Evolutionary conservation across 2,888 invertebrate genomes (phyloP), one percentile per base, ranked within the genome.

Genomic region (Carpatolechia fugitivella): DNA sequence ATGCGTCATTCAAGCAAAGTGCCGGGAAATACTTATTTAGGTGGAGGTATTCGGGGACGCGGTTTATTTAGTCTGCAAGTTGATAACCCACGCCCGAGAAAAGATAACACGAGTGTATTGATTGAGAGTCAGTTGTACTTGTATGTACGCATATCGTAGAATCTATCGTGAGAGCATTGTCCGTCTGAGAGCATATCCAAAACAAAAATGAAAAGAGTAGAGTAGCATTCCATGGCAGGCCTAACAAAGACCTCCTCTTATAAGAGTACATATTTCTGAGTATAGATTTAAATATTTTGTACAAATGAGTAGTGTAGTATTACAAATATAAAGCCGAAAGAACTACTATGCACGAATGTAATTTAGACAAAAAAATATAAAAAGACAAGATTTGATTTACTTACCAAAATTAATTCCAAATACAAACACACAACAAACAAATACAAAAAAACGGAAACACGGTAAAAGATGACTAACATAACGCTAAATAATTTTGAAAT

Each of bases 1-100:
- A 40, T 52, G 56, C 46, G 55, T 51, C 50, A 55, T 46, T 50
- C 44, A 11, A 11, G 11, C 24, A n/a, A 24, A 55, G 20, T 18
- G 8, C 35, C 33, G 16, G 11, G n/a, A 41, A 50, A 40, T 24
- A 33, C 33, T 6, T 24, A 55, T 55, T 48, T 36, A 16, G 41
- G 33, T 35, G 49, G 36, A 49, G 40, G 20, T 48, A 48, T 49
- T 10, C 40, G 20, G 40, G 29, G 18, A 40, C 8, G 20, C 20
- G 13, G 20, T 44, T 44, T 13, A n/a, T 44, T 44, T 44, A 20
- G 11, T 3, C 29, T 24, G 8, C n/a, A 4, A 16, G 14, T 7
- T 38, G 38, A 24, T 41, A 10, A 20, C 41, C 24, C 41, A 5
- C 18, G 10, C n/a, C 41, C 20, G 16, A 38, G 13, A 8, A 8